Evolutionary conservation across 2,888 invertebrate species (phyloP).

Genomic region (Atrina japonica): DNA sequence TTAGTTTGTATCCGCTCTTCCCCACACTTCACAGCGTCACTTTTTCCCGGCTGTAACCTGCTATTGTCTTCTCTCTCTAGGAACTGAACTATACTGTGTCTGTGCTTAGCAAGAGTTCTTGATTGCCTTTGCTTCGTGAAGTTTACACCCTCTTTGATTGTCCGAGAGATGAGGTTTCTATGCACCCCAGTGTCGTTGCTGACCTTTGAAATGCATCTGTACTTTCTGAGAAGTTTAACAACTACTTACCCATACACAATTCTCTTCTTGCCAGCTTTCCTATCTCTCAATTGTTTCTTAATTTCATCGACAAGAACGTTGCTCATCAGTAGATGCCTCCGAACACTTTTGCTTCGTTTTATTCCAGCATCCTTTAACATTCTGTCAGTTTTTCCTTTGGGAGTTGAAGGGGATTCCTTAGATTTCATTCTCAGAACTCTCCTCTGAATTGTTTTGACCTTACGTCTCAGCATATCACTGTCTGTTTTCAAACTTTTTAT

Average conservation of each 20-base stretch:
- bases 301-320: conserved; percentile 29
- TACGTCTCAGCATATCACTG: conserved; percentile 7
- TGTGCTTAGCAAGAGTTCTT: not conserved
- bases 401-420: conserved; percentile 4
- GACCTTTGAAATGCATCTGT: conserved; percentile 19
- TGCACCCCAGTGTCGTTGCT: conserved; percentile 7
- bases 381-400: conserved; percentile 20
- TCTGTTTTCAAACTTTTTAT: conserved; percentile 18
- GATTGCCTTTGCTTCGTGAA: conserved; percentile 10
- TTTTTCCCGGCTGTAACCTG: conserved; percentile 21
- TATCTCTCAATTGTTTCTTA: not conserved
- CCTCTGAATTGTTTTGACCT: conserved; percentile 28
- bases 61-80: conserved; percentile 34
- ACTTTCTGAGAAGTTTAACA: conserved; percentile 17
- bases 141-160: conserved; percentile 16
- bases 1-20: conserved; percentile 20
- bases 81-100: conserved; percentile 6
- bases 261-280: not conserved
- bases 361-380: conserved; percentile 8
- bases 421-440: conserved; percentile 10
- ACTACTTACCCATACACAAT: conserved; percentile 16
- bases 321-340: conserved; percentile 20
- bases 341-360: conserved; percentile 1
- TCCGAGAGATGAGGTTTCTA: conserved; percentile 7
- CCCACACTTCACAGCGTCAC: conserved; percentile 14